These are phyloP conservation scores for Leptinotarsa rubiginosa DNA, from an alignment of 2,888 invertebrate genomes.

Conservation along the genomic window DNA sequence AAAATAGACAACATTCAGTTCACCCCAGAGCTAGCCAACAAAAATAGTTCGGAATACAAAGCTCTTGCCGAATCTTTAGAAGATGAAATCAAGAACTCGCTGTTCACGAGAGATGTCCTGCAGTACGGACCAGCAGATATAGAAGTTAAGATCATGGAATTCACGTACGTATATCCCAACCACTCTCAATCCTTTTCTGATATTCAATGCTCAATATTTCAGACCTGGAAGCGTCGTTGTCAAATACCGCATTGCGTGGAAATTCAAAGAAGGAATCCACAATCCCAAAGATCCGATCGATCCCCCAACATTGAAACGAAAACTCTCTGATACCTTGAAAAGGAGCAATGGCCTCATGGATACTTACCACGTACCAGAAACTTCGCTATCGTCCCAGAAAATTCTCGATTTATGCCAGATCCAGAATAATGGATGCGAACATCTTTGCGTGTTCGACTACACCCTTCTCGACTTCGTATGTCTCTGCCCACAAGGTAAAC, in stretches of 20 bases:
- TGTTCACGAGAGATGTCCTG: slow-evolving; percentile 69
- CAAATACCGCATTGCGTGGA: slow-evolving; percentile 76
- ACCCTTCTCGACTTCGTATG: slow-evolving; percentile 74
- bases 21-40: slow-evolving; percentile 70
- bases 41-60: slow-evolving; percentile 73
- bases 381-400: slow-evolving; percentile 69
- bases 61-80: slow-evolving; percentile 73
- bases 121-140: slow-evolving; percentile 71
- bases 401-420: slow-evolving; percentile 76
- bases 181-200: slow-evolving; percentile 15
- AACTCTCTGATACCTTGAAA: slow-evolving; percentile 68
- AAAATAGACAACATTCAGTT: slow-evolving; percentile 76
- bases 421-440: slow-evolving; percentile 75
- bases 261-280: slow-evolving; percentile 67
- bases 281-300: slow-evolving; percentile 69
- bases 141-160: slow-evolving; percentile 72
- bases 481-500: slow-evolving; percentile 72
- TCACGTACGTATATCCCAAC: slow-evolving; percentile 67
- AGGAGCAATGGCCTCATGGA: slow-evolving; percentile 68
- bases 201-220: slow-evolving; percentile 55
- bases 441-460: slow-evolving; percentile 77
- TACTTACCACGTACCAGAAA: slow-evolving; percentile 67
- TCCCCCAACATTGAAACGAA: slow-evolving; percentile 65
- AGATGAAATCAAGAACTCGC: slow-evolving; percentile 70
- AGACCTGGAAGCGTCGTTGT: slow-evolving; percentile 76